Conservation (phyloP, 2,113 vertebrate species). For the Ophiodon elongatus region DNA sequence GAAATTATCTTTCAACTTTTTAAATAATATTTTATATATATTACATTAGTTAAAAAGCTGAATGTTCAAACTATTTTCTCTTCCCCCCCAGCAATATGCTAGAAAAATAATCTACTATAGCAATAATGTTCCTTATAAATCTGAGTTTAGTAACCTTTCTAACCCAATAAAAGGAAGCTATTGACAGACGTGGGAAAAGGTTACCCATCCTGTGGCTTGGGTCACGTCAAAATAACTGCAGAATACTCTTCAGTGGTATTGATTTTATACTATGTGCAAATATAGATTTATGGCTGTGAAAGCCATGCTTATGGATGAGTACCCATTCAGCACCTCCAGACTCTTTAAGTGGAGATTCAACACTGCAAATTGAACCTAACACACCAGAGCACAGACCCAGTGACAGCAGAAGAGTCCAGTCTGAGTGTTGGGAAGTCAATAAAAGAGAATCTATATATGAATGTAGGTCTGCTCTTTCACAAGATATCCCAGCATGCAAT, state of each 20-base stretch:
- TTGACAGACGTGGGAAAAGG: background rate
- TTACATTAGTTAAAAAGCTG: background rate
- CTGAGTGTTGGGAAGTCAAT: slow-evolving; percentile 25
- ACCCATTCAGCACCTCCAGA: slow-evolving; percentile 35
- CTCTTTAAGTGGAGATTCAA: slow-evolving; percentile 30
- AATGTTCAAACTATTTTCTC: background rate
- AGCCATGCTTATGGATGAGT: slow-evolving; percentile 34
- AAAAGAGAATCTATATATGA: slow-evolving; percentile 15
- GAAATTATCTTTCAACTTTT: background rate
- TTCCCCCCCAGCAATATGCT: background rate
- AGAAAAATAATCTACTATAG: background rate
- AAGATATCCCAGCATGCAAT: slow-evolving; percentile 20
- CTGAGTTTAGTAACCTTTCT: background rate
- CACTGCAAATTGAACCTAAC: slow-evolving; percentile 26
- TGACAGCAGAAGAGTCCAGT: slow-evolving; percentile 33
- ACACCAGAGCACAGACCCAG: slow-evolving; percentile 27
- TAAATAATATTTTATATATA: background rate
- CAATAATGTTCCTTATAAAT: background rate
- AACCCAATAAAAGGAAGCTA: background rate
- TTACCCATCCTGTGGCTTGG: background rate
- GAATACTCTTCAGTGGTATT: slow-evolving; percentile 29
- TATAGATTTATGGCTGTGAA: slow-evolving; percentile 42
- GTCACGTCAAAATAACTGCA: slow-evolving; percentile 18
- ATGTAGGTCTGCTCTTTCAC: slow-evolving; percentile 12
- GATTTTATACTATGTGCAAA: slow-evolving; percentile 35